Evolutionary conservation across 2,113 vertebrate species (phyloP), one percentile per base, ranked within the genome.

Genomic region (Catharus fuscescens): DNA sequence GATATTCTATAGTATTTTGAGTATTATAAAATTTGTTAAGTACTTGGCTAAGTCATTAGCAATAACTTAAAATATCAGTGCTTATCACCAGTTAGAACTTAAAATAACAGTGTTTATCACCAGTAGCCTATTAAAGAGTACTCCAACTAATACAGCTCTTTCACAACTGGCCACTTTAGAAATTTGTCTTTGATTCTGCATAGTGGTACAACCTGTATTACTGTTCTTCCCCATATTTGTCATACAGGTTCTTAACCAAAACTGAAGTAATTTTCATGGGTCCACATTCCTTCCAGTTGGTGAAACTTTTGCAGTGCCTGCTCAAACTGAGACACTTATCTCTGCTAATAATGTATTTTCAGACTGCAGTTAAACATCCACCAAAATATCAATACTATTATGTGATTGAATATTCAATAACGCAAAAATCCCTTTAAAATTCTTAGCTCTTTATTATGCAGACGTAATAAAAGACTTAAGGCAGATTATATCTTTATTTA

Each of bases 401-500:
- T 0, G 4, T 6, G 34, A 81, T 56, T 88, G 73, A 92, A 92
- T 86, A 78, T 59, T 85, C 18, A 87, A 4, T 60, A 82, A 65
- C 52, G 56, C 36, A 70, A 42, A 81, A 25, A 85, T 60, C 26
- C 26, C 69, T 91, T 81, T 32, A 78, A 91, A 79, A 60, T 60
- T 66, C 32, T 69, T 84, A 89, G 10, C 36, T 91, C 42, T 80
- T 79, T 90, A 81, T 87, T 90, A 76, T 90, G 62, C 71, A 80
- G 28, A 36, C 56, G n/a, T 76, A 66, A 93, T 91, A 94, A 93
- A 95, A 81, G 61, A 67, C 23, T 45, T 84, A 94, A 92, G 32
- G 21, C 18, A 73, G 52, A 52, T 54, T 10, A 44, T 74, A 74
- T 23, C 44, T 81, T 70, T 90, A 78, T 80, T 93, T 95, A 73